Evolutionary conservation across 2,797 vertebrate species (phyloP).

Genomic region (Sebastes kiyomatsui): DNA sequence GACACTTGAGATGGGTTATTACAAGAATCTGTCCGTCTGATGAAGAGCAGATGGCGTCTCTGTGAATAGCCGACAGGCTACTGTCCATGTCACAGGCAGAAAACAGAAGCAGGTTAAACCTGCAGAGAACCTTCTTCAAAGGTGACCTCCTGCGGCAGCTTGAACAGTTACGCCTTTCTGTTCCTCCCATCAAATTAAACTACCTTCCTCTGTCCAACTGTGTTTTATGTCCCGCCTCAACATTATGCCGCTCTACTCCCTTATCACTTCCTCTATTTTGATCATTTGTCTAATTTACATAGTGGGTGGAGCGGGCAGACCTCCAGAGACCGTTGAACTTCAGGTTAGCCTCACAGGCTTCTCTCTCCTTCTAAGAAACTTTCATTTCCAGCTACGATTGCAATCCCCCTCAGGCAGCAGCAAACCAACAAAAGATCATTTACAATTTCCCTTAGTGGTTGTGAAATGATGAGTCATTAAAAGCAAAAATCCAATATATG

Average conservation of each 20-base stretch:
- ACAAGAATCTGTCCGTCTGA: slow-evolving; percentile 38
- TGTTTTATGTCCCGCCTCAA: not conserved
- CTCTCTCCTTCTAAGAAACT: not conserved
- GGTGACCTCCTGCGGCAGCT: not conserved
- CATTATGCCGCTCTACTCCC: not conserved
- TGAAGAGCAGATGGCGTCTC: slow-evolving; percentile 45
- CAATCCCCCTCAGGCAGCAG: not conserved
- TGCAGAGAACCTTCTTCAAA: not conserved
- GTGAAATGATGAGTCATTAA: slow-evolving; percentile 28
- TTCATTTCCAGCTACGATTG: slow-evolving; percentile 1
- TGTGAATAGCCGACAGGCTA: slow-evolving; percentile 28
- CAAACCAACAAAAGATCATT: slow-evolving; percentile 18
- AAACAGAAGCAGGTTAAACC: slow-evolving; percentile 41
- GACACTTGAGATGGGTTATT: slow-evolving; percentile 52
- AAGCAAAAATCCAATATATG: fast-evolving
- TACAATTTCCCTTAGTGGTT: not conserved
- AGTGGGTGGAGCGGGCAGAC: not conserved
- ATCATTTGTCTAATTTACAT: not conserved
- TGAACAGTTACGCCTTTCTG: not conserved
- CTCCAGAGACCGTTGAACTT: not conserved
- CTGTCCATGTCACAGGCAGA: slow-evolving; percentile 22
- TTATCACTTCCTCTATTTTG: not conserved
- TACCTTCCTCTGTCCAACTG: not conserved
- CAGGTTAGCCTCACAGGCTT: not conserved
- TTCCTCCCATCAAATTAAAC: slow-evolving; percentile 2